Conservation (phyloP, 2,113 vertebrate genomes). For the Parus major region DNA sequence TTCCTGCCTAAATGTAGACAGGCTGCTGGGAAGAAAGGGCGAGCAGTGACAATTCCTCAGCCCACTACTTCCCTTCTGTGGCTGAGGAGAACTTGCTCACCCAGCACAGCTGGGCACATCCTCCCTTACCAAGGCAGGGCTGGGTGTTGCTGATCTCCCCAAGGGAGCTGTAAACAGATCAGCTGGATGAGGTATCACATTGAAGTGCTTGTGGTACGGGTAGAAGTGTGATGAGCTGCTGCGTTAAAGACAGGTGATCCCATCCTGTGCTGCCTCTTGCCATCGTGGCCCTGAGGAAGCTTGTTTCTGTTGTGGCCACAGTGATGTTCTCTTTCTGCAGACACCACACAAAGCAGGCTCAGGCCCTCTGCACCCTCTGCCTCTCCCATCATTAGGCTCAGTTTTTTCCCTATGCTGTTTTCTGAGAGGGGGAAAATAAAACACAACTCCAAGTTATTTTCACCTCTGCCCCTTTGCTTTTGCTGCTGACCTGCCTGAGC, state of each 20-base stretch:
- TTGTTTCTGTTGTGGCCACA: background rate
- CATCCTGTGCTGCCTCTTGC: background rate
- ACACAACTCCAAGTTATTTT: background rate
- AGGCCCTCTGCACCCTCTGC: background rate
- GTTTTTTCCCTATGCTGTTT: background rate
- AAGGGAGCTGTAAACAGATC: background rate
- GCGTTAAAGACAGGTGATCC: background rate
- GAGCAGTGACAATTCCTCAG: fast-evolving
- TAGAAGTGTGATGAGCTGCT: background rate
- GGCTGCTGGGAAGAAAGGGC: background rate
- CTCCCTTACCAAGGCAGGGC: background rate
- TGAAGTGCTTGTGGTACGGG: background rate
- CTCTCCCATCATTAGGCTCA: fast-evolving
- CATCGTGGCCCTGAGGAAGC: fast-evolving
- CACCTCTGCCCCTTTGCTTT: background rate
- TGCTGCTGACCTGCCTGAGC: background rate
- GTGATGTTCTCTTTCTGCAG: background rate
- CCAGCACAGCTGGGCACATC: fast-evolving
- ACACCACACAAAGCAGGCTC: background rate
- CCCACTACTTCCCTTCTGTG: background rate
- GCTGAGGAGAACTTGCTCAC: background rate
- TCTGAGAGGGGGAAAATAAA: background rate
- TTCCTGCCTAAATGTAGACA: background rate
- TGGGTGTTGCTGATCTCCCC: background rate
- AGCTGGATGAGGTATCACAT: fast-evolving